Conservation (phyloP, 2,113 vertebrate species). For the Astatoreochromis straeleni region DNA sequence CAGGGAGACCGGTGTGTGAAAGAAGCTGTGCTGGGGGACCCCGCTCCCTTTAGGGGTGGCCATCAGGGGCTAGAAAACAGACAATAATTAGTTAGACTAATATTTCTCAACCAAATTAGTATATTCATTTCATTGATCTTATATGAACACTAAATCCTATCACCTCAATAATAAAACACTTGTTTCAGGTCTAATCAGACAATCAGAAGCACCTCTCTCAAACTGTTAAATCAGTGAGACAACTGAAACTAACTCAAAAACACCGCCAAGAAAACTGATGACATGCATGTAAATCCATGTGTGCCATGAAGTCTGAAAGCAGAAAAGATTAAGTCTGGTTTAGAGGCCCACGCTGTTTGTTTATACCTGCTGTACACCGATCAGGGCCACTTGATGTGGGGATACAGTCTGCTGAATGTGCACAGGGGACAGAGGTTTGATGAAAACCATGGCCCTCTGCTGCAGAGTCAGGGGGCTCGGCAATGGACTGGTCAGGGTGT, state of each 20-base stretch:
- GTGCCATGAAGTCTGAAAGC: not conserved
- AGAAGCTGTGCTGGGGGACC: slow-evolving; percentile 77
- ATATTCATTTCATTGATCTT: not conserved
- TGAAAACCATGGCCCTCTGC: slow-evolving; percentile 73
- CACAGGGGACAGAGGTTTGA: slow-evolving; percentile 59
- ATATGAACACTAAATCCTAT: not conserved
- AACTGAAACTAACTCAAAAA: not conserved
- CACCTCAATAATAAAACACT: not conserved
- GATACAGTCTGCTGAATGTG: slow-evolving; percentile 13
- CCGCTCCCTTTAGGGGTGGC: slow-evolving; percentile 76
- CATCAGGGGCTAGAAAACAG: slow-evolving; percentile 67
- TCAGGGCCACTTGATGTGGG: slow-evolving; percentile 56
- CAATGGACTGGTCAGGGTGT: slow-evolving; percentile 39
- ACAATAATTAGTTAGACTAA: not conserved
- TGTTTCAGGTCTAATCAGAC: not conserved
- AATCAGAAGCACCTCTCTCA: not conserved
- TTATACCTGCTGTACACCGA: slow-evolving; percentile 70
- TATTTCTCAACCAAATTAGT: not conserved
- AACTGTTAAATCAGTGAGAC: not conserved
- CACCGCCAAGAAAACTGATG: not conserved
- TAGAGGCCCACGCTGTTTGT: not conserved
- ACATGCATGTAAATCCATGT: not conserved
- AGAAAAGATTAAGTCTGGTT: not conserved
- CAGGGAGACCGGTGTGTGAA: slow-evolving; percentile 78
- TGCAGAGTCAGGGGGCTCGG: slow-evolving; percentile 56